Evolutionary conservation across 2,888 invertebrate genomes (phyloP), one percentile per base, ranked within the genome.

Genomic region (Mythimna impura): DNA sequence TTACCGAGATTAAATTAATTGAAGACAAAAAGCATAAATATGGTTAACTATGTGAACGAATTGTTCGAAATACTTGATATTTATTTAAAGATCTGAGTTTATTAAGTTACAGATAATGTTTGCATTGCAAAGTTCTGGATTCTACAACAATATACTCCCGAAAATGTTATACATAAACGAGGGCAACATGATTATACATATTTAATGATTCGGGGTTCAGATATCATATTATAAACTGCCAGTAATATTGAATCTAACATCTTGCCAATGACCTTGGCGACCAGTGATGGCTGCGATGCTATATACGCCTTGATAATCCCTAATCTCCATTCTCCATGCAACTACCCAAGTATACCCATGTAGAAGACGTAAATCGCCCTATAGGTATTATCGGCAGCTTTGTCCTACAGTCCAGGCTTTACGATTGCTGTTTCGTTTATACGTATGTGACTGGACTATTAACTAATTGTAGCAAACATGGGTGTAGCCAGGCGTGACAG

Each of bases 401-500:
- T 68, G 43, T 65, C 34, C n/a, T 34, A 40, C n/a, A 54, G 22
- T 22, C 22, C 30, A 25, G 22, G 52, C 8, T 54, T 80, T 25
- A 62, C 61, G 54, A 67, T 55, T 57, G 50, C 54, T 50, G 22
- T 30, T 30, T 64, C 43, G 47, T 47, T 47, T 47, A 47, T 47
- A 20, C 47, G 58, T 71, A 67, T 78, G 82, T 57, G 82, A 63
- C 43, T 36, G 17, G 66, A 63, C 34, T 81, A 25, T 57, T 43
- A 71, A 81, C 34, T 36, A 68, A 82, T 78, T 55, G 58, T 68
- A 61, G 12, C 57, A 54, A n/a, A 54, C 36, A 54, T 50, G 55
- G 52, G 47, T 71, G 63, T 43, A 57, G 25, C 50, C 47, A 30
- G 10, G 40, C 52, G 47, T 71, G 78, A 40, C 71, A 55, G 30